Evolutionary conservation across 2,888 invertebrate genomes (phyloP).

Genomic region (Lissonota sp.): DNA sequence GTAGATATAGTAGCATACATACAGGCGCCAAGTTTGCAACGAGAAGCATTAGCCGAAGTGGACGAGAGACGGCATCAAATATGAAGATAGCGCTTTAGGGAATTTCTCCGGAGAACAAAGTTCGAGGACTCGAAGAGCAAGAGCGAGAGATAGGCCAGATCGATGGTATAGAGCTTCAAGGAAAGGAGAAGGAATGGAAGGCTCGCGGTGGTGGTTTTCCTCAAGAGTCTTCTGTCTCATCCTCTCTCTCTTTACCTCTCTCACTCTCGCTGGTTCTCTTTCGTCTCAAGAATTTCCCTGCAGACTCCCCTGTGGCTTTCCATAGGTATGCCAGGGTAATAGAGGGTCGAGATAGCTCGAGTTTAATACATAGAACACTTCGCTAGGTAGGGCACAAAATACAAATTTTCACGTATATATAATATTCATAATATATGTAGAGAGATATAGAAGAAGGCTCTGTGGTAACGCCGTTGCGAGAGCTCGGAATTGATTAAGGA

Average conservation of each 20-base stretch:
- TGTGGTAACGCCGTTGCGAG: constrained; percentile 20
- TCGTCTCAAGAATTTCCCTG: constrained; percentile 58
- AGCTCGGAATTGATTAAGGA: constrained; percentile 45
- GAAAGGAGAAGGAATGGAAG: constrained; percentile 47
- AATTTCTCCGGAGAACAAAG: constrained; percentile 78
- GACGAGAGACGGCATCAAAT: constrained; percentile 79
- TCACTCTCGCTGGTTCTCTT: constrained; percentile 20
- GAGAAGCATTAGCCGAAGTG: constrained; percentile 77
- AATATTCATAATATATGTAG: neutral
- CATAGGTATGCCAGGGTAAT: constrained; percentile 52
- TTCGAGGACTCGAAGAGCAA: constrained; percentile 70
- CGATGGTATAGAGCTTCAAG: constrained; percentile 15
- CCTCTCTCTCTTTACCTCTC: neutral
- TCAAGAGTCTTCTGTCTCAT: constrained; percentile 29
- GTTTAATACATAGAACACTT: constrained; percentile 29
- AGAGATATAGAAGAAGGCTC: neutral
- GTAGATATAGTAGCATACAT: neutral
- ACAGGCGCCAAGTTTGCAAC: constrained; percentile 76
- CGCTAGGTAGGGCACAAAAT: constrained; percentile 30
- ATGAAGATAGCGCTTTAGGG: constrained; percentile 79
- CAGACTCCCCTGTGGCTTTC: constrained; percentile 58
- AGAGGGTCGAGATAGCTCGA: constrained; percentile 46
- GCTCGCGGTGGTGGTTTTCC: constrained; percentile 38
- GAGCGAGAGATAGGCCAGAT: constrained; percentile 27
- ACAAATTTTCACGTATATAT: constrained; percentile 38